A percentile compares a stretch with the other conserved stretches of the same genome.
Conservation (phyloP, 2,888 invertebrate genomes). For the Polyploca ridens region DNA sequence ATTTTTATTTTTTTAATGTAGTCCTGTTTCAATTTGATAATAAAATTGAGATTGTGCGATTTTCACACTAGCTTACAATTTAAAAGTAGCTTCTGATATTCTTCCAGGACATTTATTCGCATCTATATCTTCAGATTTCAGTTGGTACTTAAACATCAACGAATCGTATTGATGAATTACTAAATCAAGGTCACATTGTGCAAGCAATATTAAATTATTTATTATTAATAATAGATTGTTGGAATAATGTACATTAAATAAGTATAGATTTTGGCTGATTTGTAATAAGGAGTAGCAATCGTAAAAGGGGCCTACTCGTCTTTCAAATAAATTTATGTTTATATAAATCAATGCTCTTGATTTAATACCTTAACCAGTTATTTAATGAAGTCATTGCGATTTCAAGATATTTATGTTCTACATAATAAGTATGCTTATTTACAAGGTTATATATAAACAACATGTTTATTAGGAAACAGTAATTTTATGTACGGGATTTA, state of each 20-base stretch:
- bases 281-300: constrained; percentile 48
- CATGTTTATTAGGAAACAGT: background rate
- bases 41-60: background rate
- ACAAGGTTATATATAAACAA: background rate
- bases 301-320: constrained; percentile 60
- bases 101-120: background rate
- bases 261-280: constrained; percentile 35
- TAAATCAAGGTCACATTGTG: constrained; percentile 20
- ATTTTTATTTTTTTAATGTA: constrained; percentile 44
- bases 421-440: background rate
- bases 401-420: constrained; percentile 26
- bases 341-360: constrained; percentile 56
- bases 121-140: background rate
- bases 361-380: constrained; percentile 34
- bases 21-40: constrained; percentile 12
- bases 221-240: constrained; percentile 21
- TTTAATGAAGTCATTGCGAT: constrained; percentile 30
- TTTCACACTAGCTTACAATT: background rate
- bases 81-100: background rate
- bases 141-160: background rate
- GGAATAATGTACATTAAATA: constrained; percentile 28
- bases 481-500: background rate
- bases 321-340: constrained; percentile 72
- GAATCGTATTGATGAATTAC: background rate
- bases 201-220: constrained; percentile 17